Evolutionary conservation across 2,888 invertebrate species (phyloP).

Genomic region (Brachyptera putata): DNA sequence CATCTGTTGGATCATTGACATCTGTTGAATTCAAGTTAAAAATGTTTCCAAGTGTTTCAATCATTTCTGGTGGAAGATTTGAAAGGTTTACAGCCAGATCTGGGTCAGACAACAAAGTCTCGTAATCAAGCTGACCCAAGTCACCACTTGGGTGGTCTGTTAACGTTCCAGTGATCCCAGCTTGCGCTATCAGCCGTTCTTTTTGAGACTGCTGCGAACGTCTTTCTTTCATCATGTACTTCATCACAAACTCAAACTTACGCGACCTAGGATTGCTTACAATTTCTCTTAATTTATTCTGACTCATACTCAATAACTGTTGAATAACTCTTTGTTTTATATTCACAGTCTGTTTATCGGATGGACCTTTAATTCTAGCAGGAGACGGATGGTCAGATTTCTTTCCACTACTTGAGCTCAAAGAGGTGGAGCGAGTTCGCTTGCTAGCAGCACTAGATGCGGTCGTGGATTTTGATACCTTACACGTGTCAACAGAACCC

Average conservation of each 20-base stretch:
- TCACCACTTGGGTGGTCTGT: background rate
- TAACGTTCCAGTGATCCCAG: conserved; percentile 21
- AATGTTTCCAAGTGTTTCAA: conserved; percentile 28
- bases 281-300: conserved; percentile 30
- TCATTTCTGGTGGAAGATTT: conserved; percentile 28
- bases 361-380: background rate
- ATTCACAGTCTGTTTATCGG: background rate
- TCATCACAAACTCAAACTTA: conserved; percentile 30
- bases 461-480: background rate
- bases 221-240: conserved; percentile 32
- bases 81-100: conserved; percentile 25
- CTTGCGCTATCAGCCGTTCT: conserved; percentile 26
- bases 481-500: background rate
- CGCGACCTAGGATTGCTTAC: conserved; percentile 31
- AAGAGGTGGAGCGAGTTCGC: background rate
- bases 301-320: conserved; percentile 27
- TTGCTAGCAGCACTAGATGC: background rate
- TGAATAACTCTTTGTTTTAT: conserved; percentile 27
- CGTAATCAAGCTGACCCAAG: conserved; percentile 13
- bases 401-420: background rate
- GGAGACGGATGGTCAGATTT: background rate
- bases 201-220: conserved; percentile 26
- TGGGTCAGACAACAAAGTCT: conserved; percentile 23
- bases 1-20: background rate
- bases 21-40: conserved; percentile 23